Evolutionary conservation across 2,113 vertebrate genomes (phyloP).

Genomic region (Plotosus lineatus): DNA sequence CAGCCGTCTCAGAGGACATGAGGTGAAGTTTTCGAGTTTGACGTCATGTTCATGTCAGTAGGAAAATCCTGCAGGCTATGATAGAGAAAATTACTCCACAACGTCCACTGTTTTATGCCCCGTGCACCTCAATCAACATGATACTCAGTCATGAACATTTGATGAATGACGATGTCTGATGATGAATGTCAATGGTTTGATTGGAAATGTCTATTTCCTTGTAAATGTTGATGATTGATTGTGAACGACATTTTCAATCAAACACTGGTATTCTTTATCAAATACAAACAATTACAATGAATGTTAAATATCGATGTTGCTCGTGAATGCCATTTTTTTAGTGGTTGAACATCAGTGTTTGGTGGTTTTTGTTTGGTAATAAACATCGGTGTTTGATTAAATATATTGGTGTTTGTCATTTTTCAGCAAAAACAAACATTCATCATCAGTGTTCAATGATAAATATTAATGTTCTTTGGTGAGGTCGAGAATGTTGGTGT

Average conservation of each 20-base stretch:
- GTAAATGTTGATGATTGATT: not conserved
- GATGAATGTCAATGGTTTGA: not conserved
- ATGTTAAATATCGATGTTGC: too few relatives aligned
- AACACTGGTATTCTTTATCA: too few relatives aligned
- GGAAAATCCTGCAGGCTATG: too few relatives aligned
- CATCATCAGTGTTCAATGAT: not conserved
- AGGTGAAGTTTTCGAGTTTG: not conserved
- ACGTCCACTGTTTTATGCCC: too few relatives aligned
- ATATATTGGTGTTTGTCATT: not conserved
- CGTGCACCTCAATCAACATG: too few relatives aligned
- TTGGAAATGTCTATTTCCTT: not conserved
- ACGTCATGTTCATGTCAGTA: not conserved
- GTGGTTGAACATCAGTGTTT: not conserved
- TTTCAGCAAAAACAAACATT: not conserved
- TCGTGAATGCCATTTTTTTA: not conserved
- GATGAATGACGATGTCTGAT: not conserved
- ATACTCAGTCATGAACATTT: not conserved
- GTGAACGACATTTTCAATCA: not conserved
- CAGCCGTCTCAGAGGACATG: not conserved
- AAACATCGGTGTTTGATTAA: not conserved
- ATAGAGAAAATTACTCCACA: too few relatives aligned
- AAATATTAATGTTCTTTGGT: not conserved
- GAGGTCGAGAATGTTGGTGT: not conserved
- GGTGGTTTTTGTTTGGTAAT: not conserved
- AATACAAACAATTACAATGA: too few relatives aligned